phyloP scores from a whole-genome alignment of 2,113 vertebrate species.

The Burhinus oedicnemus region DNA sequence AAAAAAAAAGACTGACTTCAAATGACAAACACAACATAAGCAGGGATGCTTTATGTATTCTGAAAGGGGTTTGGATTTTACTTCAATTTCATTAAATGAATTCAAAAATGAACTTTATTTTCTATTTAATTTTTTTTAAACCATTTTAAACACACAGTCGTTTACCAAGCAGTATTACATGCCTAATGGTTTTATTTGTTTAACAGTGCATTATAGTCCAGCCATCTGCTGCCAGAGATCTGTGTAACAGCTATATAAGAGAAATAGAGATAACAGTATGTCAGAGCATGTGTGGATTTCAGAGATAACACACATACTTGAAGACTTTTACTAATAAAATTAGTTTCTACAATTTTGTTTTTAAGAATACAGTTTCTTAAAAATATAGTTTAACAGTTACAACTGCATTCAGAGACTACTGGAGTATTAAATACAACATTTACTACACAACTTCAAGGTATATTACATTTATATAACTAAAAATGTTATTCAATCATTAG shows the following conservation, averaged over 20 bases:
- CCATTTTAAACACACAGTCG: slow-evolving; percentile 34
- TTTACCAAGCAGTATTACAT: slow-evolving; percentile 51
- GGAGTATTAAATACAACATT: not conserved
- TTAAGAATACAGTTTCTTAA: not conserved
- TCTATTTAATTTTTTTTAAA: slow-evolving; percentile 34
- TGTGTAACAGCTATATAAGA: slow-evolving; percentile 20
- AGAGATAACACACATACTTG: slow-evolving; percentile 31
- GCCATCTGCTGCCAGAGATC: slow-evolving; percentile 59
- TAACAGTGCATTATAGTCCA: slow-evolving; percentile 63
- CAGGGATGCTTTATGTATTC: not conserved
- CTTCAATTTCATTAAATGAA: slow-evolving; percentile 26
- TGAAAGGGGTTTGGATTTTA: slow-evolving; percentile 15
- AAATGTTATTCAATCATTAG: not conserved
- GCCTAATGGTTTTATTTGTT: slow-evolving; percentile 63
- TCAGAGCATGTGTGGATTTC: slow-evolving; percentile 45
- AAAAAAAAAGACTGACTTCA: slow-evolving; percentile 4
- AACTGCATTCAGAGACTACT: slow-evolving; percentile 5
- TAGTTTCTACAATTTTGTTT: not conserved
- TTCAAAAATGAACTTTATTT: slow-evolving; percentile 39
- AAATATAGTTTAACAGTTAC: not conserved
- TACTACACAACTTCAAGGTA: not conserved
- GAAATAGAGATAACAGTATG: slow-evolving; percentile 45
- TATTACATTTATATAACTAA: not conserved
- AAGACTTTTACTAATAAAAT: slow-evolving; percentile 20
- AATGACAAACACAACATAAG: not conserved